phyloP scores from a whole-genome alignment of 2,113 vertebrate genomes.

The Sphaerodactylus townsendi region DNA sequence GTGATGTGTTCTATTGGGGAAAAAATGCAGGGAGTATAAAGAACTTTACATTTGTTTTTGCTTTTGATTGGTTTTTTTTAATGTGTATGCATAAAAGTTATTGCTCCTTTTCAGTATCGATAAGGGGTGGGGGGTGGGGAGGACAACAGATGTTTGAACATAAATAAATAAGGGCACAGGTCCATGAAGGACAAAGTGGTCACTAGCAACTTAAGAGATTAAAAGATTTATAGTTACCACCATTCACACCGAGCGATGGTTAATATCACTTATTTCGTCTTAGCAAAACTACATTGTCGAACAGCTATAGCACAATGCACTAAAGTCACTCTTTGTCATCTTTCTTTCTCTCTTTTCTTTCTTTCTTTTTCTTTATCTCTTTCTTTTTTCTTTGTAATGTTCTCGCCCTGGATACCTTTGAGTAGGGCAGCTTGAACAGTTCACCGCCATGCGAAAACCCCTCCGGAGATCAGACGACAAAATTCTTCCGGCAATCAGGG shows the following conservation, averaged over 20 bases:
- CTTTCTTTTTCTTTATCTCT: constrained; percentile 15
- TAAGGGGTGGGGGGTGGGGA: constrained; percentile 31
- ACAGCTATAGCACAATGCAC: constrained; percentile 61
- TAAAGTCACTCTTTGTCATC: constrained; percentile 66
- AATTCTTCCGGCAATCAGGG: constrained; percentile 66
- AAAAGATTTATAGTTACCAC: constrained; percentile 55
- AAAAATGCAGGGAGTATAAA: constrained; percentile 72
- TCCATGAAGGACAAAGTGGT: constrained; percentile 52
- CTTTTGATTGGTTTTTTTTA: constrained; percentile 52
- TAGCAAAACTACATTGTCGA: constrained; percentile 57
- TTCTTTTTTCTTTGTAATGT: constrained; percentile 27
- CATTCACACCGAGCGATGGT: constrained; percentile 57
- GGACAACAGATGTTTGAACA: constrained; percentile 40
- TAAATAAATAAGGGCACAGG: constrained; percentile 67
- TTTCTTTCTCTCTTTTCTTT: constrained; percentile 28
- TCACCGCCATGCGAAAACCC: constrained; percentile 73
- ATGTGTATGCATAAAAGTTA: constrained; percentile 63
- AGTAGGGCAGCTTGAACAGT: constrained; percentile 71
- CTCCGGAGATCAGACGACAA: constrained; percentile 67
- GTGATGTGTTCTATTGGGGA: constrained; percentile 29
- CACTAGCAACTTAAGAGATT: constrained; percentile 60
- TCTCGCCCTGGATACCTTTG: constrained; percentile 71
- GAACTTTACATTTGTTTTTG: constrained; percentile 67
- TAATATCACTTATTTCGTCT: constrained; percentile 56
- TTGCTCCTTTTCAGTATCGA: constrained; percentile 63